phyloP scores from a whole-genome alignment of 2,888 invertebrate species.

The Sphaerophoria taeniata region DNA sequence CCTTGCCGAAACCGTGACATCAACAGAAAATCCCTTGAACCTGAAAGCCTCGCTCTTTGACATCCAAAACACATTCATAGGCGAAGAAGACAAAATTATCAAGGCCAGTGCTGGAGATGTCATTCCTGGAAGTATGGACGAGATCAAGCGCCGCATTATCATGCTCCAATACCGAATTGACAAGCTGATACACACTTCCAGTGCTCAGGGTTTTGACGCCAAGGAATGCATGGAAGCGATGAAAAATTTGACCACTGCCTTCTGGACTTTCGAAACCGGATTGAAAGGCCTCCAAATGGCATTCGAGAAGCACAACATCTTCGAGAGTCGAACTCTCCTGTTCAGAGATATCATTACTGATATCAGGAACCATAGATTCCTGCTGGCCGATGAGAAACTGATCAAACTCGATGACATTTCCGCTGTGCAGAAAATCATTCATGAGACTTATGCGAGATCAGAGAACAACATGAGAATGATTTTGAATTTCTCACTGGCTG shows the following conservation, averaged over 20 bases:
- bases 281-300: slow-evolving; percentile 4
- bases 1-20: too few relatives aligned
- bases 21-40: neutral
- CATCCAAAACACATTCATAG: slow-evolving; percentile 5
- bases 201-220: neutral
- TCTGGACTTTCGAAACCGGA: neutral
- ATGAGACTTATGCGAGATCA: slow-evolving; percentile 31
- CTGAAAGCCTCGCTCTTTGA: neutral
- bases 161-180: neutral
- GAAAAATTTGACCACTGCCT: neutral
- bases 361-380: slow-evolving; percentile 1
- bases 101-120: neutral
- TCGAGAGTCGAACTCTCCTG: neutral
- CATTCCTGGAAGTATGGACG: slow-evolving; percentile 1
- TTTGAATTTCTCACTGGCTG: neutral
- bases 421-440: slow-evolving; percentile 6
- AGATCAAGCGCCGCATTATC: slow-evolving; percentile 7
- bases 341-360: slow-evolving; percentile 21
- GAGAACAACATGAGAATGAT: slow-evolving; percentile 13
- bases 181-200: neutral
- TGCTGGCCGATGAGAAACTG: slow-evolving; percentile 38
- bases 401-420: neutral
- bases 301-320: neutral
- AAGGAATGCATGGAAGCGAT: neutral
- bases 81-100: slow-evolving; percentile 11